Evolutionary conservation across 2,888 invertebrate genomes (phyloP).

Genomic region (Erebia palarica): DNA sequence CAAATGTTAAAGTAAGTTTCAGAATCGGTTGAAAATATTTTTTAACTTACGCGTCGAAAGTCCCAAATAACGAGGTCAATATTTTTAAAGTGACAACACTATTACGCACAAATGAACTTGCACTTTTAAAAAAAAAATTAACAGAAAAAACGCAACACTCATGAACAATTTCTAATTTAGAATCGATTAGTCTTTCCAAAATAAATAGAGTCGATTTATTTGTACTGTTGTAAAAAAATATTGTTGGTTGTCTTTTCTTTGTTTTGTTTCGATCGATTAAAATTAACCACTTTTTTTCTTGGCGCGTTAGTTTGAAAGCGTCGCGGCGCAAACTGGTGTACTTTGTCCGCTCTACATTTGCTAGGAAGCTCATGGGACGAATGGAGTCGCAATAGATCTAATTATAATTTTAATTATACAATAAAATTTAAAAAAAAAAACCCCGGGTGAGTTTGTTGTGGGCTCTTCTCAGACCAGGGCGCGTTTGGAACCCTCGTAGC

Average conservation of each 20-base stretch:
- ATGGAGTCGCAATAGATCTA: conserved; percentile 36
- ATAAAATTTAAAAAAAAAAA: no score
- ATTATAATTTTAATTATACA: no score
- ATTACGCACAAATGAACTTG: neutral
- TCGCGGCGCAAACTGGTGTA: conserved; percentile 63
- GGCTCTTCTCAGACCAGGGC: no score
- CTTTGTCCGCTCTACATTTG: conserved; percentile 52
- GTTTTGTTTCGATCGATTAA: conserved; percentile 12
- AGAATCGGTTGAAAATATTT: neutral
- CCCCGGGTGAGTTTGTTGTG: no score
- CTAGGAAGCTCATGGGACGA: conserved; percentile 34
- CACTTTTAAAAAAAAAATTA: neutral
- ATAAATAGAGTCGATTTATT: conserved; percentile 8
- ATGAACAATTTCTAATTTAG: conserved; percentile 5
- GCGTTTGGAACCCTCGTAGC: no score
- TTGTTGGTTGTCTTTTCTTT: conserved; percentile 6
- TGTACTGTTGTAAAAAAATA: conserved; percentile 2
- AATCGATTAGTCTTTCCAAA: conserved; percentile 2
- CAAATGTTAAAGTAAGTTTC: neutral
- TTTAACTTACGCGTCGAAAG: neutral
- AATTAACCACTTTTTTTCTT: conserved; percentile 40
- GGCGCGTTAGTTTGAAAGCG: conserved; percentile 61
- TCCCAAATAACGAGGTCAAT: conserved; percentile 8
- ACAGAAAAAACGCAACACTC: conserved; percentile 14
- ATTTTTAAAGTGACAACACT: conserved; percentile 37